Evolutionary conservation across 2,888 invertebrate species (phyloP).

Genomic region (Temnothorax ravouxi): DNA sequence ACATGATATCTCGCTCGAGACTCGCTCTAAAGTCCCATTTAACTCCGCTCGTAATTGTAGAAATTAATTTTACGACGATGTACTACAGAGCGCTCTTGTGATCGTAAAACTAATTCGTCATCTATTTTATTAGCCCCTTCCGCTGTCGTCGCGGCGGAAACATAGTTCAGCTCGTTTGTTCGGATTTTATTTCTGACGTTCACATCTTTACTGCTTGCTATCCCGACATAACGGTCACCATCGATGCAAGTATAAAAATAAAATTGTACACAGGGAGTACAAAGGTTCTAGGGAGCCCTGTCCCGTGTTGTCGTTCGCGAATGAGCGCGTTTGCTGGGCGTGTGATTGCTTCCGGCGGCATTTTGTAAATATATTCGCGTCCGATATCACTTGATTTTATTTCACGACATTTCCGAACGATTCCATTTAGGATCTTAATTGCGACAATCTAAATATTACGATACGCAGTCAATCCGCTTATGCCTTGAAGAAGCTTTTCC

Average conservation of each 20-base stretch:
- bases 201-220: conserved; percentile 52
- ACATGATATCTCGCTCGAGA: not conserved
- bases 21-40: not conserved
- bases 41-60: conserved; percentile 8
- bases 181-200: conserved; percentile 40
- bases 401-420: not conserved
- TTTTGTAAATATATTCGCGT: conserved; percentile 20
- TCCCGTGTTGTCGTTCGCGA: conserved; percentile 10
- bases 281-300: conserved; percentile 22
- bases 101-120: conserved; percentile 33
- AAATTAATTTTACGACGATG: conserved; percentile 33
- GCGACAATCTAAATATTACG: conserved; percentile 23
- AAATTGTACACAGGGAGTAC: conserved; percentile 27
- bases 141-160: not conserved
- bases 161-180: not conserved
- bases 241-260: conserved; percentile 54
- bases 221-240: conserved; percentile 40
- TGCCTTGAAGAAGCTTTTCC: not conserved
- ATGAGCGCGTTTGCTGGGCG: conserved; percentile 9
- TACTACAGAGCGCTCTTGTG: not conserved
- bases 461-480: conserved; percentile 16
- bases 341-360: conserved; percentile 5
- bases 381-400: not conserved
- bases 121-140: conserved; percentile 21
- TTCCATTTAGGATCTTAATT: not conserved